Percentiles rank a stretch among this genome's conserved stretches.
Conservation (phyloP, 2,797 vertebrate species). For the Xyrichtys novacula region DNA sequence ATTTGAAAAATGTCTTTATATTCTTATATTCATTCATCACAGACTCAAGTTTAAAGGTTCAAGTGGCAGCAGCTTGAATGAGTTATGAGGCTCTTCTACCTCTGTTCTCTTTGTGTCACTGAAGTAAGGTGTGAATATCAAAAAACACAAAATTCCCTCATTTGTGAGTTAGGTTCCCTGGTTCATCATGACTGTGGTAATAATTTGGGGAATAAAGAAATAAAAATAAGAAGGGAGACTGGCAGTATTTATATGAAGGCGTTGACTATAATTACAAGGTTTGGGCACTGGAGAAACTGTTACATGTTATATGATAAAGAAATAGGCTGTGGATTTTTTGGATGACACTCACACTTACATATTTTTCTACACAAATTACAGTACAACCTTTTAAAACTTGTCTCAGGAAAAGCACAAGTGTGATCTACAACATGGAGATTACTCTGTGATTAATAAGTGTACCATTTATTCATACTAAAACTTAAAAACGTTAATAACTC, state of each 20-base stretch:
- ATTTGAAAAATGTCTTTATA: constrained; percentile 52
- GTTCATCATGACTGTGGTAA: constrained; percentile 34
- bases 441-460: neutral
- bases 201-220: neutral
- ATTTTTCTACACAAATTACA: neutral
- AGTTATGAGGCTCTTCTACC: constrained; percentile 29
- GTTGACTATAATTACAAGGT: neutral
- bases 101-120: constrained; percentile 21
- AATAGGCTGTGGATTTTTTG: neutral
- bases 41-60: constrained; percentile 62
- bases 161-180: constrained; percentile 16
- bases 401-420: neutral
- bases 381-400: neutral
- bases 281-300: neutral
- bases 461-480: no score
- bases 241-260: neutral
- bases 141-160: constrained; percentile 42
- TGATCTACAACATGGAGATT: neutral
- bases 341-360: neutral
- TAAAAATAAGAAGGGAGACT: constrained; percentile 1
- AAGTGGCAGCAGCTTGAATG: constrained; percentile 63
- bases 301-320: neutral
- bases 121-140: constrained; percentile 32
- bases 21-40: constrained; percentile 62
- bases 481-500: no score